Percentiles rank a stretch among this genome's conserved stretches.
phyloP scores from a whole-genome alignment of 1,140 invertebrate genomes.

The Bombus waltoni region DNA sequence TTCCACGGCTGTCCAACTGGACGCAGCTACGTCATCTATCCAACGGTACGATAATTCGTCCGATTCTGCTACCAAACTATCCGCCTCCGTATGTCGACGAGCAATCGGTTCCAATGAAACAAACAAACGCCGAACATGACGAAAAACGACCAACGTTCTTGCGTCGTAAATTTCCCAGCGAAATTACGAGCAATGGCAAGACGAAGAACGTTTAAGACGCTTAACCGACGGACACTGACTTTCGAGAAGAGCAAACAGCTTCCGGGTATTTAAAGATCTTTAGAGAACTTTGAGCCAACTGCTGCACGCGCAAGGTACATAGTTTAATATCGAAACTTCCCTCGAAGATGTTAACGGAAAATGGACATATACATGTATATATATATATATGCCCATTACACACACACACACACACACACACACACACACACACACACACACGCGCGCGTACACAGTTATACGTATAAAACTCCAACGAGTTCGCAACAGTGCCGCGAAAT shows the following conservation, averaged over 20 bases:
- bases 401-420: too few species aligned
- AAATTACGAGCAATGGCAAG: background rate
- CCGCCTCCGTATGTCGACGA: too few species aligned
- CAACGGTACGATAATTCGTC: too few species aligned
- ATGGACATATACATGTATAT: background rate
- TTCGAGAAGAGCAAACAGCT: conserved; percentile 47
- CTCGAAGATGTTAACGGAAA: background rate
- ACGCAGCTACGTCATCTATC: accelerated
- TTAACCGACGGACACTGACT: conserved; percentile 32
- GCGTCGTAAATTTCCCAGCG: background rate
- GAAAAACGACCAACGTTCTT: accelerated
- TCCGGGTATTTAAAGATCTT: conserved; percentile 55
- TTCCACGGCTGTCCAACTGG: too few species aligned
- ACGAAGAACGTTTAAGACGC: background rate
- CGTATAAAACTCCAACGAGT: too few species aligned
- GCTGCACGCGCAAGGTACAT: background rate
- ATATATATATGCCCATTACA: too few species aligned
- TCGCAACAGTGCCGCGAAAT: background rate
- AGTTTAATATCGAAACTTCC: conserved; percentile 43
- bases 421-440: too few species aligned
- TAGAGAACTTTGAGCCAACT: conserved; percentile 6
- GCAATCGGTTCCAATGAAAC: too few species aligned
- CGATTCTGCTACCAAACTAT: too few species aligned
- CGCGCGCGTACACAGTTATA: too few species aligned
- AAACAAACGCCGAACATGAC: too few species aligned